A percentile compares a stretch with the other conserved stretches of the same genome.
phyloP scores from a whole-genome alignment of 2,797 vertebrate species.

The Allobates femoralis region DNA sequence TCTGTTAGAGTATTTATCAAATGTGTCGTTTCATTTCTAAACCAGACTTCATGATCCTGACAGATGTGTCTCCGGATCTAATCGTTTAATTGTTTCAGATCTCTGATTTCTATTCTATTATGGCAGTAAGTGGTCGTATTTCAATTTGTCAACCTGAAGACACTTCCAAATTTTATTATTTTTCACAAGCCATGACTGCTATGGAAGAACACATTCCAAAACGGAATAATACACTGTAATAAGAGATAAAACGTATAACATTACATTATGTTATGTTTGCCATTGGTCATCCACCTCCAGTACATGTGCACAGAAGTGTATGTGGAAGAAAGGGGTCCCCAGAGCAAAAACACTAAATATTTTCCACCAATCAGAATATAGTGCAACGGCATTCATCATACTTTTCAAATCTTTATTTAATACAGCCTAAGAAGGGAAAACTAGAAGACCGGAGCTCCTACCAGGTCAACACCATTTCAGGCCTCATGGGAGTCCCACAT shows the following conservation, averaged over 20 bases:
- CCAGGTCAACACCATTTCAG: too few species aligned
- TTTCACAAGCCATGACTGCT: neutral
- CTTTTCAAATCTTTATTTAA: too few species aligned
- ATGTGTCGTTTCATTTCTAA: slow-evolving; percentile 36
- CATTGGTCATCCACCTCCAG: neutral
- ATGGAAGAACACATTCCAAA: neutral
- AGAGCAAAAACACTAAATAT: neutral
- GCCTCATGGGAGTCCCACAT: too few species aligned
- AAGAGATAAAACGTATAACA: neutral
- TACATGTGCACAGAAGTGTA: neutral
- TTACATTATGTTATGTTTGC: neutral
- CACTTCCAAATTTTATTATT: neutral
- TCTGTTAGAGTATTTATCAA: slow-evolving; percentile 46
- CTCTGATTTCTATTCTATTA: neutral
- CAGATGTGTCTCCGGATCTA: neutral
- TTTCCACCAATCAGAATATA: neutral
- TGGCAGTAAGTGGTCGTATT: neutral
- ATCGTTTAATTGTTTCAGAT: neutral
- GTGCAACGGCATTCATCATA: too few species aligned
- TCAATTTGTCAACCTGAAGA: neutral
- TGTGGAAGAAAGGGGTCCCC: neutral
- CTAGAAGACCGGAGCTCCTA: too few species aligned
- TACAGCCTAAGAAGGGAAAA: too few species aligned
- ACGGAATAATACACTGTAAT: neutral
- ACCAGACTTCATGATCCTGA: slow-evolving; percentile 4